A percentile compares a stretch with the other conserved stretches of the same genome.
Conservation (phyloP, 1,140 invertebrate genomes). For the Lordiphosa mommai region DNA sequence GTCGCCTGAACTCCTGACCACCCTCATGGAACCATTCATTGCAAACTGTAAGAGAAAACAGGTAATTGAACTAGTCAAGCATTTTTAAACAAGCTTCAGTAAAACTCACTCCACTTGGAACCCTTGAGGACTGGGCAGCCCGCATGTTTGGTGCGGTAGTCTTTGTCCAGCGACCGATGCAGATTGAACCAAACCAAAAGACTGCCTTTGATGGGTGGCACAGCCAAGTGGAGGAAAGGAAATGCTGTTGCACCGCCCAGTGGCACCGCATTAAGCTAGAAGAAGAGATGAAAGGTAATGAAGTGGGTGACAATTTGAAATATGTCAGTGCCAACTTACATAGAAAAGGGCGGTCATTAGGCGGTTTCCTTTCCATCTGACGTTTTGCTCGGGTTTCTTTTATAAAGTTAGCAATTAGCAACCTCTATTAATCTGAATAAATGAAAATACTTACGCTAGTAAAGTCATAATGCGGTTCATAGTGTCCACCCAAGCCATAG, state of each 20-base stretch:
- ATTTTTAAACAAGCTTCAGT: conserved; percentile 83
- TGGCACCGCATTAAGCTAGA: conserved; percentile 94
- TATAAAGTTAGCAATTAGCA: neutral
- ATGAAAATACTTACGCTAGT: conserved; percentile 82
- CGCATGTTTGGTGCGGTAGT: conserved; percentile 95
- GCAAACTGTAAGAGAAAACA: conserved; percentile 83
- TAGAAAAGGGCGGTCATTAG: conserved; percentile 71
- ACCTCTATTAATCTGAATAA: too few relatives aligned
- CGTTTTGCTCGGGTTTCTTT: neutral
- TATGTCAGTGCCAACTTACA: conserved; percentile 78
- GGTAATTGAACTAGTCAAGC: conserved; percentile 79
- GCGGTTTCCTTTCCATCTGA: conserved; percentile 79
- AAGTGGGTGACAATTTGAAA: neutral
- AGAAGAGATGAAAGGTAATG: neutral
- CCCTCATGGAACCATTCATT: conserved; percentile 96
- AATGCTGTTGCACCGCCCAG: conserved; percentile 98
- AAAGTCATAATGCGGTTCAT: conserved; percentile 87
- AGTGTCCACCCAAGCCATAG: conserved; percentile 87
- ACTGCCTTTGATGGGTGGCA: conserved; percentile 93
- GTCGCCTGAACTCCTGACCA: conserved; percentile 91
- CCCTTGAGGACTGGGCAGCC: conserved; percentile 98
- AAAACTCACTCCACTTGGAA: conserved; percentile 91
- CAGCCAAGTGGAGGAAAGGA: conserved; percentile 89
- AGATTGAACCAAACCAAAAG: conserved; percentile 98
- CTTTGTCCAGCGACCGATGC: conserved; percentile 93